phyloP scores from a whole-genome alignment of 2,888 invertebrate species.

The Hypsopygia costalis region DNA sequence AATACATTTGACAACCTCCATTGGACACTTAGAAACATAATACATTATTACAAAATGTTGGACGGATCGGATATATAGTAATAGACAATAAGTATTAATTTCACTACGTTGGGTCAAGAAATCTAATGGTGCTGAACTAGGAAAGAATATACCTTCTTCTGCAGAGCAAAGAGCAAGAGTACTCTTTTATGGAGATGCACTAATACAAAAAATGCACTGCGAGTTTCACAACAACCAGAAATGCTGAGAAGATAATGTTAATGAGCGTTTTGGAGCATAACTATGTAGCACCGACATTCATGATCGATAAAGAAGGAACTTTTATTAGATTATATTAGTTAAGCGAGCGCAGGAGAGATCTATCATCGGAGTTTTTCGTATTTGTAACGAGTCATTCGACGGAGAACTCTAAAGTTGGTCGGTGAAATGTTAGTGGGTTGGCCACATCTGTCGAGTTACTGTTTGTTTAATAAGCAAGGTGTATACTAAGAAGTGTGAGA shows the following conservation, averaged over 20 bases:
- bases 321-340: neutral
- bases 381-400: too few relatives aligned
- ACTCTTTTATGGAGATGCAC: neutral
- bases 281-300: neutral
- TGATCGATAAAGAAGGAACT: neutral
- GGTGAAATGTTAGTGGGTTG: too few relatives aligned
- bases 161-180: neutral
- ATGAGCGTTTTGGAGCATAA: neutral
- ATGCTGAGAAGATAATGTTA: neutral
- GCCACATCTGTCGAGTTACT: too few relatives aligned
- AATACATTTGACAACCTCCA: too few relatives aligned
- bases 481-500: too few relatives aligned
- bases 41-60: too few relatives aligned
- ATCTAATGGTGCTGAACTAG: neutral
- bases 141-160: neutral
- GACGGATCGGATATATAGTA: too few relatives aligned
- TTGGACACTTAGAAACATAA: too few relatives aligned
- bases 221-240: neutral
- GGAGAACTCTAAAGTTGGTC: too few relatives aligned
- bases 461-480: too few relatives aligned
- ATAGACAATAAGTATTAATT: neutral
- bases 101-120: neutral
- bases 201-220: neutral
- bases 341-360: too few relatives aligned
- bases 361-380: too few relatives aligned